Evolutionary conservation across 2,797 vertebrate species (phyloP), one percentile per base, ranked within the genome.

Genomic region (Epinephelus awoara): DNA sequence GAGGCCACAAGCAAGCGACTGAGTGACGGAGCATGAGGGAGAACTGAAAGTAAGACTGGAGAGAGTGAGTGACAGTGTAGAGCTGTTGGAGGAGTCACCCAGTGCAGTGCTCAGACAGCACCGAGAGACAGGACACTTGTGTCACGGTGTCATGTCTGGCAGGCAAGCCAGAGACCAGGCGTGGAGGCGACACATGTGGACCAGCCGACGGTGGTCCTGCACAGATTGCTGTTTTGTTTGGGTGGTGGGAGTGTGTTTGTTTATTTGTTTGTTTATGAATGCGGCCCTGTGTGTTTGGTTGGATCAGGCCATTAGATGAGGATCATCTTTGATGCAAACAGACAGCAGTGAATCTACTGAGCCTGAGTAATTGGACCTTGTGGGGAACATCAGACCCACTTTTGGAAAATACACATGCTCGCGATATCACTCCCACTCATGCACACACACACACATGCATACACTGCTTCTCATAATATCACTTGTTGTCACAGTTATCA

Each of bases 281-380:
- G 47, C 34, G 46, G 34, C 27, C 23, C 9, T 42, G 4, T 85
- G 47, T 67, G 75, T 80, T 79, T 59, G 40, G 47, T 47, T 46
- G 14, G 66, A 75, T 80, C 29, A 50, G 62, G 23, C 56, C 55
- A 49, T 83, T 77, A 76, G 62, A 71, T 83, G 59, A 57, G n/a
- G 67, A 82, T 86, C 77, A 77, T 62, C 72, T 74, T 78, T 86
- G 82, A 91, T 89, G 57, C 59, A 75, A 70, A 79, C 58, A 68
- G 85, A 87, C 86, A 72, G 74, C 46, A 67, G 54, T 79, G 84
- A 77, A 68, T 83, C 71, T 44, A 66, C 72, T 52, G 64, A 79
- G 80, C 74, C 78, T 82, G 64, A 86, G 59, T 91, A 91, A 91
- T 88, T 91, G 70, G 85, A 89, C 85, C 82, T 89, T 85, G 65